These are phyloP conservation scores for Agrotis ipsilon DNA, from an alignment of 2,888 invertebrate genomes.

Conservation along the genomic window DNA sequence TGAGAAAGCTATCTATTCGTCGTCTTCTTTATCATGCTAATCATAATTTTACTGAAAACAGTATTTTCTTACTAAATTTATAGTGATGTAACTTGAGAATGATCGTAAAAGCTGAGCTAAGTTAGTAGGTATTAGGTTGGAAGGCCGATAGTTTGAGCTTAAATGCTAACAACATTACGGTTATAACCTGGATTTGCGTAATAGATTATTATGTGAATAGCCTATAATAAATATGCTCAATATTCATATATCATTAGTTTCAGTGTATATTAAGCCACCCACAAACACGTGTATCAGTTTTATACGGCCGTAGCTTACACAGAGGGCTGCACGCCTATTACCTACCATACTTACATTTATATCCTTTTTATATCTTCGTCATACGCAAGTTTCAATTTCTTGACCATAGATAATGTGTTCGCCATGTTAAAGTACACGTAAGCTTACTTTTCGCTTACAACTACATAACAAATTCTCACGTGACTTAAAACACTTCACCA, in stretches of 20 bases:
- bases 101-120: conserved; percentile 19
- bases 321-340: not conserved
- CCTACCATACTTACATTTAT: not conserved
- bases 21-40: conserved; percentile 33
- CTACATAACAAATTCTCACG: not conserved
- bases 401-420: not conserved
- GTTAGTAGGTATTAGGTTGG: not conserved
- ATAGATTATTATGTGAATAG: conserved; percentile 18
- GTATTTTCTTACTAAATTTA: conserved; percentile 7
- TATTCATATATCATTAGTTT: not conserved
- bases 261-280: not conserved
- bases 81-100: conserved; percentile 8
- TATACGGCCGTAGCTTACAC: not conserved
- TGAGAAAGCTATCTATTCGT: conserved; percentile 26
- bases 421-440: not conserved
- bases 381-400: not conserved
- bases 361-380: not conserved
- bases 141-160: not conserved
- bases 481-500: not conserved
- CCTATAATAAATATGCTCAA: not conserved
- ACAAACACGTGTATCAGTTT: not conserved
- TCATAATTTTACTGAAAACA: conserved; percentile 27
- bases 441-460: no score
- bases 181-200: conserved; percentile 20
- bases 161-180: conserved; percentile 3